Conservation (phyloP, 2,797 vertebrate species). For the Sebastes kiyomatsui region DNA sequence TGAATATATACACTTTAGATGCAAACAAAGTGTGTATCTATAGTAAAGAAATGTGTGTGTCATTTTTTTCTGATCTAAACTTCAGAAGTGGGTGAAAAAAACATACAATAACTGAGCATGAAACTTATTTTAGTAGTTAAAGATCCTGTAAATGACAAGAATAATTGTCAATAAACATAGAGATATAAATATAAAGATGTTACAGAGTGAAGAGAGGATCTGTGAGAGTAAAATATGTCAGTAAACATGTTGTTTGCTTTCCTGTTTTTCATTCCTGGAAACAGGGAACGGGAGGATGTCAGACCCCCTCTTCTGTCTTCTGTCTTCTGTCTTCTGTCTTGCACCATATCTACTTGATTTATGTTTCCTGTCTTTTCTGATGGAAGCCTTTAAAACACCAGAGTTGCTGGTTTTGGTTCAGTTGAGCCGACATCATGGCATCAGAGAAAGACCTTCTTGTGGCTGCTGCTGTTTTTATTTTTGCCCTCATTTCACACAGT, state of each 20-base stretch:
- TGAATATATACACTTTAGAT: neutral
- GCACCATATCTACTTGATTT: slow-evolving; percentile 50
- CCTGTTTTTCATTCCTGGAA: slow-evolving; percentile 55
- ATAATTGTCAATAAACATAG: neutral
- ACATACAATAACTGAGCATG: neutral
- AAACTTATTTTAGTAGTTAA: neutral
- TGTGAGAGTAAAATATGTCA: neutral
- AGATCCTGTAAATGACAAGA: neutral
- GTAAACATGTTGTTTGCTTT: slow-evolving; percentile 9
- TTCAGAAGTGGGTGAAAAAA: neutral
- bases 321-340: slow-evolving; percentile 1
- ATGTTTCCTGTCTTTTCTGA: slow-evolving; percentile 40
- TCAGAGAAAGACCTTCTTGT: slow-evolving; percentile 13
- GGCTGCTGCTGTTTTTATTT: slow-evolving; percentile 37
- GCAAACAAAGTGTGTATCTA: neutral
- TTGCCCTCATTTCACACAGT: slow-evolving; percentile 60
- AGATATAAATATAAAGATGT: neutral
- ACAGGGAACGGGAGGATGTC: neutral
- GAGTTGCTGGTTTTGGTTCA: neutral
- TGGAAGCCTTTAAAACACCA: slow-evolving; percentile 37
- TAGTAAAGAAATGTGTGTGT: neutral
- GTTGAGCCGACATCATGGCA: slow-evolving; percentile 46
- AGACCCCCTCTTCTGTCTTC: slow-evolving; percentile 16
- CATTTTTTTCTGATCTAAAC: neutral
- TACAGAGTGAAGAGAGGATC: neutral